Conservation (phyloP, 1,140 invertebrate species). For the Argopecten irradians region DNA sequence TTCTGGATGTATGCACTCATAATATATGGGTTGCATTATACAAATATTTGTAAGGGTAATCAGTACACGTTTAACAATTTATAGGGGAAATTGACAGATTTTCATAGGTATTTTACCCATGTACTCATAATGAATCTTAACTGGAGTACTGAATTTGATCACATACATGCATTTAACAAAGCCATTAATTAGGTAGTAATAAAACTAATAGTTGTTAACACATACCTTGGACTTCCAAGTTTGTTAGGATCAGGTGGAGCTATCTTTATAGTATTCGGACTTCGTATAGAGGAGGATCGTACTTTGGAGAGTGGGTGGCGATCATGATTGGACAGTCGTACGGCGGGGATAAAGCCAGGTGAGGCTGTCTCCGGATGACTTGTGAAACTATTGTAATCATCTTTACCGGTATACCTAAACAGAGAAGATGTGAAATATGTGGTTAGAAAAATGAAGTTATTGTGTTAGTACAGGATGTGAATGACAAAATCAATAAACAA, state of each 20-base stretch:
- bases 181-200: too few species aligned
- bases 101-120: too few species aligned
- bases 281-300: conserved; percentile 26
- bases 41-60: too few species aligned
- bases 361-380: conserved; percentile 36
- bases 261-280: conserved; percentile 50
- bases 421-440: background rate
- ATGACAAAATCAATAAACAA: background rate
- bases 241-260: conserved; percentile 46
- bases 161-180: too few species aligned
- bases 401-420: background rate
- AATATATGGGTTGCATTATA: too few species aligned
- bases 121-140: too few species aligned
- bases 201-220: too few species aligned
- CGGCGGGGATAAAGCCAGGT: conserved; percentile 48
- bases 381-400: conserved; percentile 3
- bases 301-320: conserved; percentile 8
- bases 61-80: too few species aligned
- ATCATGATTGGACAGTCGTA: conserved; percentile 39
- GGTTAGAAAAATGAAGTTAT: background rate
- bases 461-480: background rate
- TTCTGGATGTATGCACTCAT: too few species aligned
- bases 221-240: conserved; percentile 45
- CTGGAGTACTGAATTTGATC: too few species aligned
- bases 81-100: too few species aligned